phyloP scores from a whole-genome alignment of 2,113 vertebrate species.

The Leucosticte australis region DNA sequence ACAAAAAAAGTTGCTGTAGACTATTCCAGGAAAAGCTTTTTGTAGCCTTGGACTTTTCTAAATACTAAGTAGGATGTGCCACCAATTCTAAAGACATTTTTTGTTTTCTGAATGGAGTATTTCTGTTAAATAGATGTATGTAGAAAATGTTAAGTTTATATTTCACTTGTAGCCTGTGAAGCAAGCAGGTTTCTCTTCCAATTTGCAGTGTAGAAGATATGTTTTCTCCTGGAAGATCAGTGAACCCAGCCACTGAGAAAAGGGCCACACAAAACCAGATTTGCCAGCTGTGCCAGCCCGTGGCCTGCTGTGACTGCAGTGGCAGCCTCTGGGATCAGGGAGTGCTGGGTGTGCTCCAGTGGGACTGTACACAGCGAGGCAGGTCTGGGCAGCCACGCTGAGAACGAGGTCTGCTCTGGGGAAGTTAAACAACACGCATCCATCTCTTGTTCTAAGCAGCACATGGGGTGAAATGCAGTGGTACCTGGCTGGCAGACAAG shows the following conservation, averaged over 20 bases:
- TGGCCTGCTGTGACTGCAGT: not conserved
- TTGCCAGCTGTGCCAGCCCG: not conserved
- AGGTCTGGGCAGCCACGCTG: not conserved
- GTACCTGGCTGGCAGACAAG: not conserved
- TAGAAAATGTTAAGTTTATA: not conserved
- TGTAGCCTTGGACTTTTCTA: not conserved
- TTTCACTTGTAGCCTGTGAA: not conserved
- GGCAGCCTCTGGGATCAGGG: not conserved
- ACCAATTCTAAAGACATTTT: not conserved
- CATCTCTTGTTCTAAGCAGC: not conserved
- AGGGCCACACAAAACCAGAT: not conserved
- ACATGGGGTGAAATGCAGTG: not conserved
- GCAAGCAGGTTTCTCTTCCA: not conserved
- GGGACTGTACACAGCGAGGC: not conserved
- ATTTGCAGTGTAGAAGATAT: not conserved
- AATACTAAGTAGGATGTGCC: not conserved
- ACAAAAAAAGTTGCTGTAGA: not conserved
- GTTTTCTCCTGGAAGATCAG: not conserved
- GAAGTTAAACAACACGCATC: not conserved
- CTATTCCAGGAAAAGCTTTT: not conserved
- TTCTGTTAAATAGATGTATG: not conserved
- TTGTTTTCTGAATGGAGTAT: not conserved
- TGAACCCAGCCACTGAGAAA: not conserved
- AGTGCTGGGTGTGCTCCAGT: accelerated
- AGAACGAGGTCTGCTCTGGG: not conserved